A percentile compares a stretch with the other conserved stretches of the same genome.
Evolutionary conservation across 2,113 vertebrate genomes (phyloP).

Genomic region (Spermophilus dauricus): DNA sequence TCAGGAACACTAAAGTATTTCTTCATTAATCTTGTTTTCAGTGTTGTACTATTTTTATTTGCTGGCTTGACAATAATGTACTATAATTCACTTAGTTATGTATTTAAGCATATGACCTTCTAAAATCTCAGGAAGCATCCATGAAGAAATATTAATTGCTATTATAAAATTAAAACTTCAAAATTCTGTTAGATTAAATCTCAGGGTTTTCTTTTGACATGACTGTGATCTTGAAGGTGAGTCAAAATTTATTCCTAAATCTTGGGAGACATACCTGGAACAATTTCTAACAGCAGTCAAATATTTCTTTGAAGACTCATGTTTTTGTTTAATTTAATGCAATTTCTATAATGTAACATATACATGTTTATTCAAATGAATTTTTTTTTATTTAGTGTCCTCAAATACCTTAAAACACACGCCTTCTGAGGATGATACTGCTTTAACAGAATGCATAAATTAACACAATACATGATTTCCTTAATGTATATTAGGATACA

Average conservation of each 20-base stretch:
- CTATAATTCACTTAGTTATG: not conserved
- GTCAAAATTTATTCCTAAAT: not conserved
- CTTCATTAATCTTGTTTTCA: not conserved
- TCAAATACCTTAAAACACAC: not conserved
- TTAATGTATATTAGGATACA: not conserved
- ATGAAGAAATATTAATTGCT: not conserved
- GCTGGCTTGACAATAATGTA: not conserved
- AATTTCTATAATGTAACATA: not conserved
- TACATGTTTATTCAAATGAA: not conserved
- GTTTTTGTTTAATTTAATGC: not conserved
- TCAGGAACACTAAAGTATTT: not conserved
- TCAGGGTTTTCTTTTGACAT: not conserved
- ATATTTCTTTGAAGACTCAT: not conserved
- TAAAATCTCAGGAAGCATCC: not conserved
- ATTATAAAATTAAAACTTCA: slow-evolving; percentile 8
- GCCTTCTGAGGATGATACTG: not conserved
- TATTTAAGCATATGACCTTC: not conserved
- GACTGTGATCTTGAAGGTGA: not conserved
- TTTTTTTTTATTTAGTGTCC: not conserved
- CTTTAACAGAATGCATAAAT: slow-evolving; percentile 19
- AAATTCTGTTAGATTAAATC: not conserved
- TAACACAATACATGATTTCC: not conserved
- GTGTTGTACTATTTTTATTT: not conserved
- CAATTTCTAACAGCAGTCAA: not conserved
- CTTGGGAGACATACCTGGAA: not conserved